Conservation (phyloP, 2,888 invertebrate species). For the Heliconius erato region DNA sequence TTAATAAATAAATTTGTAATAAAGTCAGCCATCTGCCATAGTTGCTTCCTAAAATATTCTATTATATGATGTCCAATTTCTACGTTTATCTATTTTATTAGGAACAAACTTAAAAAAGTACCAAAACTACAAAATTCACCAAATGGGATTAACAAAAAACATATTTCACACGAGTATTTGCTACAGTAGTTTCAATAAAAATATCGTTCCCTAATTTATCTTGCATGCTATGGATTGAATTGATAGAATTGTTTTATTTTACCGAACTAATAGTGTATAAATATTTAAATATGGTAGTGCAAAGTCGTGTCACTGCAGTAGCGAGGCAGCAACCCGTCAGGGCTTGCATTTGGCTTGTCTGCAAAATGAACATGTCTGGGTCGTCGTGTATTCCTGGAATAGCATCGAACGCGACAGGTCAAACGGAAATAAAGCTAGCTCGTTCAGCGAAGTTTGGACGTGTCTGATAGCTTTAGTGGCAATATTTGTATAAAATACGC, state of each 20-base stretch:
- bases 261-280: conserved; percentile 59
- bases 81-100: too few relatives aligned
- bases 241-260: background rate
- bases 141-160: background rate
- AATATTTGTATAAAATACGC: conserved; percentile 43
- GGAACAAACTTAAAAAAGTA: background rate
- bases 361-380: conserved; percentile 80
- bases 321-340: conserved; percentile 66
- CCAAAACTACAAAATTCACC: background rate
- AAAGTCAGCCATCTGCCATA: too few relatives aligned
- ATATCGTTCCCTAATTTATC: background rate
- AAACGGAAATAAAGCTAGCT: conserved; percentile 83
- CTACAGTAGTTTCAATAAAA: conserved; percentile 1
- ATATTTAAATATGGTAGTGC: conserved; percentile 82
- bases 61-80: too few relatives aligned
- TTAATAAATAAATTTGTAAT: too few relatives aligned
- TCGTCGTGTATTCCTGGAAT: conserved; percentile 72
- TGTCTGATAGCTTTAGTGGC: conserved; percentile 71
- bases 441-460: conserved; percentile 82
- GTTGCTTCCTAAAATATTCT: too few relatives aligned
- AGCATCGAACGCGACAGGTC: conserved; percentile 80
- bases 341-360: conserved; percentile 79
- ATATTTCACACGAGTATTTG: background rate
- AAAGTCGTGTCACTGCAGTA: conserved; percentile 76
- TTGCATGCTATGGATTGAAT: conserved; percentile 4